Evolutionary conservation across 2,797 vertebrate genomes (phyloP).

Genomic region (Fistularia tabacaria): DNA sequence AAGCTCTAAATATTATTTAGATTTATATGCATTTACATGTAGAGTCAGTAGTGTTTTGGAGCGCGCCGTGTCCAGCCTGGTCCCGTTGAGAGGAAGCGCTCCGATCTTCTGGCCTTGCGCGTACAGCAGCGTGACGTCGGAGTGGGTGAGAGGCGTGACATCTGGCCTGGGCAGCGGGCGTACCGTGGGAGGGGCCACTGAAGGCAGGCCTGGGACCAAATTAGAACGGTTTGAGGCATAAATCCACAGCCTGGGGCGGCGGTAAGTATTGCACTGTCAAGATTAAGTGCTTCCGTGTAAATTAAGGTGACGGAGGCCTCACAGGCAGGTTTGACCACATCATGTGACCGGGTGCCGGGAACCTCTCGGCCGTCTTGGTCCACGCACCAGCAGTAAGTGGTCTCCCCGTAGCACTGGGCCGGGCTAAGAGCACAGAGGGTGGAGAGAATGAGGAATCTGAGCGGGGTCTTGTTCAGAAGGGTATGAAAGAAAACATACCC

Average conservation of each 20-base stretch:
- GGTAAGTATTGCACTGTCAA: neutral
- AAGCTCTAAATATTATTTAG: no score
- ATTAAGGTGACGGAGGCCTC: conserved; percentile 47
- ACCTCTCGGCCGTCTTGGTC: conserved; percentile 85
- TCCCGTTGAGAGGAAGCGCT: conserved; percentile 87
- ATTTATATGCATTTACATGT: conserved; percentile 74
- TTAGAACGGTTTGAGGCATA: neutral
- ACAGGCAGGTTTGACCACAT: conserved; percentile 85
- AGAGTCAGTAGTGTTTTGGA: conserved; percentile 86
- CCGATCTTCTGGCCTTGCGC: conserved; percentile 96
- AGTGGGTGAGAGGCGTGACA: conserved; percentile 72
- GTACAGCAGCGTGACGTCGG: conserved; percentile 85
- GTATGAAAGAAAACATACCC: neutral
- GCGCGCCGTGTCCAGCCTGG: conserved; percentile 75
- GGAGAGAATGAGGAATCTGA: neutral
- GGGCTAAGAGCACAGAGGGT: conserved; percentile 43
- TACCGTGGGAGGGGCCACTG: conserved; percentile 76
- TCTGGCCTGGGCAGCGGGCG: conserved; percentile 81
- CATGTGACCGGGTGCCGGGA: conserved; percentile 84
- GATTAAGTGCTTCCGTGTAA: no score
- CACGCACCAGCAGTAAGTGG: conserved; percentile 82
- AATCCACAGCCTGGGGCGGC: no score
- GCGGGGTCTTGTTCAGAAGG: neutral
- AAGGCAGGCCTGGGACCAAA: conserved; percentile 80
- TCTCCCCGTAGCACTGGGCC: conserved; percentile 78